These are phyloP conservation scores for Oryctes rhinoceros DNA, from an alignment of 1,140 invertebrate genomes.

Conservation along the genomic window DNA sequence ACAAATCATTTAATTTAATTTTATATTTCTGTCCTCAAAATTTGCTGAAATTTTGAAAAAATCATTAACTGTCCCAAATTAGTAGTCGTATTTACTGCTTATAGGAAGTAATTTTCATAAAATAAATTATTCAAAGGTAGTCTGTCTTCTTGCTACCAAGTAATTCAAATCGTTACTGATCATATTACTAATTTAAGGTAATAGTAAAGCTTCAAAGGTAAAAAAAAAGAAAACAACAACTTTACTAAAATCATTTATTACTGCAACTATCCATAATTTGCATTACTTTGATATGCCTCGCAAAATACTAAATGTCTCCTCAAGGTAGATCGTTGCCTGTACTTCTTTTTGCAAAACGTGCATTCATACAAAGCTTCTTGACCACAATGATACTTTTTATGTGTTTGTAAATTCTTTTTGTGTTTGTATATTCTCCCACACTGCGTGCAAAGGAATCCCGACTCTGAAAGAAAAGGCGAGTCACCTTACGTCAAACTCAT, in stretches of 20 bases:
- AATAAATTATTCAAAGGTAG: too few relatives aligned
- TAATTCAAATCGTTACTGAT: too few relatives aligned
- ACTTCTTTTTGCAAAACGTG: conserved; percentile 54
- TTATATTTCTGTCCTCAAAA: too few relatives aligned
- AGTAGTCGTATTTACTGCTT: too few relatives aligned
- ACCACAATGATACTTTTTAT: conserved; percentile 59
- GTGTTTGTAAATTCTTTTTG: conserved; percentile 48
- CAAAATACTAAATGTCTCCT: conserved; percentile 43
- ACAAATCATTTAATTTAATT: too few relatives aligned
- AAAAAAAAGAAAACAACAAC: conserved; percentile 38
- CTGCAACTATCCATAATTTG: neutral
- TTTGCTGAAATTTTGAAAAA: too few relatives aligned
- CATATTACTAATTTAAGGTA: too few relatives aligned
- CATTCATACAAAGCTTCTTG: conserved; percentile 63
- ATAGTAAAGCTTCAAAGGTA: neutral
- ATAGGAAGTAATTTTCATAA: too few relatives aligned
- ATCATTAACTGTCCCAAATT: too few relatives aligned
- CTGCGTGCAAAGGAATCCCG: conserved; percentile 43
- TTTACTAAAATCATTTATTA: conserved; percentile 30
- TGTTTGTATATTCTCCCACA: conserved; percentile 52
- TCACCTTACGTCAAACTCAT: conserved; percentile 47
- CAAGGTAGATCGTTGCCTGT: conserved; percentile 23
- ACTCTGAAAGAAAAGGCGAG: conserved; percentile 40
- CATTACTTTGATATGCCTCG: conserved; percentile 36
- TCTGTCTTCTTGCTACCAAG: too few relatives aligned